Percentiles rank a stretch among this genome's conserved stretches.
Conservation (phyloP, 1,140 invertebrate species). For the Cherax destructor region DNA sequence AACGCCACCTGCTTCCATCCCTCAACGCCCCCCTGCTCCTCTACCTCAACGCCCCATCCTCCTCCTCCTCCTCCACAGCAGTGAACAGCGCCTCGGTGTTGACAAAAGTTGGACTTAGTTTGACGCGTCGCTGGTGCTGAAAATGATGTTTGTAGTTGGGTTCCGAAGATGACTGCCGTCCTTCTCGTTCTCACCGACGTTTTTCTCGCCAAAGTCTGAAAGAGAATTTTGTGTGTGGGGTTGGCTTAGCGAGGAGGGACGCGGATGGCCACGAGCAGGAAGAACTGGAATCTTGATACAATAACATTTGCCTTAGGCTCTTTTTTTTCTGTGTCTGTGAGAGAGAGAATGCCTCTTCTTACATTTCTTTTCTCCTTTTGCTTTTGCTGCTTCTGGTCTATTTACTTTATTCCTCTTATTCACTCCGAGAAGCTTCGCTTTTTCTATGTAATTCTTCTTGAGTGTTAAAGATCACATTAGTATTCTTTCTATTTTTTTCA, state of each 20-base stretch:
- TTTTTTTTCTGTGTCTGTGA: background rate
- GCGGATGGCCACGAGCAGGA: background rate
- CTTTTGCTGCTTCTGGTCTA: too few species aligned
- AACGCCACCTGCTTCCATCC: background rate
- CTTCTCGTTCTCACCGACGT: background rate
- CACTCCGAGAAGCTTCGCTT: too few species aligned
- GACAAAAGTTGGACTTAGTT: conserved; percentile 59
- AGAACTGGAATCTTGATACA: conserved; percentile 22
- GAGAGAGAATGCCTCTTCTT: background rate
- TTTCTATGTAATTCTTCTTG: too few species aligned
- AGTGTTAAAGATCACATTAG: too few species aligned
- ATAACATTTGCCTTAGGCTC: background rate
- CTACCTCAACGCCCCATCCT: background rate
- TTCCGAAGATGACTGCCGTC: conserved; percentile 31
- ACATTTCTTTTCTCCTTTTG: too few species aligned
- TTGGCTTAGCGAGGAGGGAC: background rate
- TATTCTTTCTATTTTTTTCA: too few species aligned
- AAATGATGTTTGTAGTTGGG: conserved; percentile 54
- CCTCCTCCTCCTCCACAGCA: background rate
- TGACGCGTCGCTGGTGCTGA: conserved; percentile 52
- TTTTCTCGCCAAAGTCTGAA: conserved; percentile 34
- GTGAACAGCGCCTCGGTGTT: conserved; percentile 9
- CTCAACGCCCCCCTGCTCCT: background rate
- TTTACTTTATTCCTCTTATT: too few species aligned
- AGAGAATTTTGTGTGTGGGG: conserved; percentile 25